These are phyloP conservation scores for Varanus salvator DNA, from an alignment of 2,113 vertebrate genomes.

Conservation along the genomic window DNA sequence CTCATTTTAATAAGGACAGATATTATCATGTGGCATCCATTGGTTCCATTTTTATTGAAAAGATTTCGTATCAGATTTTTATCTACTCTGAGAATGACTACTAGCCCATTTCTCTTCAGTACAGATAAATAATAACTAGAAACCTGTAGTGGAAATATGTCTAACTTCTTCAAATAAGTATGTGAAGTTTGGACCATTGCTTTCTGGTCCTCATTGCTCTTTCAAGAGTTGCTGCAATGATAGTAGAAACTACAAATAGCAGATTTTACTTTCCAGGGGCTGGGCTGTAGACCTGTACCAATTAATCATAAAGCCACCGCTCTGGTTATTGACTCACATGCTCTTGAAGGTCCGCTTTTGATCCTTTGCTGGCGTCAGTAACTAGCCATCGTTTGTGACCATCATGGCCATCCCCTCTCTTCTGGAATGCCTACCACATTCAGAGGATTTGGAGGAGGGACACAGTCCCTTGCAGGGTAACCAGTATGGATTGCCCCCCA, in stretches of 20 bases:
- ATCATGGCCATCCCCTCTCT: too few relatives aligned
- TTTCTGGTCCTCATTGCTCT: not conserved
- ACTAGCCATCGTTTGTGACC: too few relatives aligned
- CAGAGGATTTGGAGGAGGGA: too few relatives aligned
- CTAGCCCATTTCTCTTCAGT: too few relatives aligned
- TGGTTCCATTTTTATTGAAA: not conserved
- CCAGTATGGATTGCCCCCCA: not conserved
- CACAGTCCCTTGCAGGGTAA: not conserved
- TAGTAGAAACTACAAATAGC: not conserved
- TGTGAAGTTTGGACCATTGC: not conserved
- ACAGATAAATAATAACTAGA: not conserved
- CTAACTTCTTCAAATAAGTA: not conserved
- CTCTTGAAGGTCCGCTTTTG: not conserved
- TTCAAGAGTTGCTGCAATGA: not conserved
- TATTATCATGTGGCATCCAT: not conserved
- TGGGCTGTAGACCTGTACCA: not conserved
- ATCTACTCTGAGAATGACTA: not conserved
- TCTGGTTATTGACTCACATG: not conserved
- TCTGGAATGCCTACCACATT: too few relatives aligned
- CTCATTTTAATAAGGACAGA: conserved; percentile 12
- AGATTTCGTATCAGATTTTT: not conserved
- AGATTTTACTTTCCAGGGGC: not conserved
- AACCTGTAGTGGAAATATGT: not conserved
- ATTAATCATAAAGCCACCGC: not conserved
- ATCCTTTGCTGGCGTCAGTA: too few relatives aligned